phyloP scores from a whole-genome alignment of 1,140 invertebrate genomes.

The Apocrypta bakeri region DNA sequence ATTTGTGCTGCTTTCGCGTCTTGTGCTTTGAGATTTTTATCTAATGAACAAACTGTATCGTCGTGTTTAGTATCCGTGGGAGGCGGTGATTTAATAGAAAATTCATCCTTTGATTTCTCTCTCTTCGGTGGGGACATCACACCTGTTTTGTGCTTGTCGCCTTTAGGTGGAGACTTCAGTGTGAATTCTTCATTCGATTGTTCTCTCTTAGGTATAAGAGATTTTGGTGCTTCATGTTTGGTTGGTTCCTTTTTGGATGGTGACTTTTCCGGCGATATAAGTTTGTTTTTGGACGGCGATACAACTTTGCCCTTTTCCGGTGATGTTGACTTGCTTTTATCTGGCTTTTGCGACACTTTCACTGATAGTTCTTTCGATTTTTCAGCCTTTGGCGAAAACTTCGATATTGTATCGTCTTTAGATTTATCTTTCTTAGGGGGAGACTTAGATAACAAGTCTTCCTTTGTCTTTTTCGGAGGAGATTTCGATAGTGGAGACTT shows the following conservation, averaged over 20 bases:
- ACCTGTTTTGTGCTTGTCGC: not conserved
- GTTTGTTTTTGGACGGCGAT: not conserved
- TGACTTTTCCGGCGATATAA: not conserved
- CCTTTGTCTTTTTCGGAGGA: slow-evolving; percentile 34
- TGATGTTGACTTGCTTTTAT: not conserved
- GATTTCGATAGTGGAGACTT: slow-evolving; percentile 28
- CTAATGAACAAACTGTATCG: not conserved
- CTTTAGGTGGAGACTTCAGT: slow-evolving; percentile 4
- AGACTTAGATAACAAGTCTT: not conserved
- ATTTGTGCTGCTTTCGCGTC: not conserved
- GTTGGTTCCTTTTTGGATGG: not conserved
- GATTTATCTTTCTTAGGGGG: slow-evolving; percentile 33
- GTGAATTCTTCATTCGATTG: slow-evolving; percentile 41
- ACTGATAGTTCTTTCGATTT: slow-evolving; percentile 21
- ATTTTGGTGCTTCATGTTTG: not conserved
- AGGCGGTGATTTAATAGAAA: slow-evolving; percentile 4
- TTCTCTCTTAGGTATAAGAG: not conserved
- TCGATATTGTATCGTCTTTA: slow-evolving; percentile 40
- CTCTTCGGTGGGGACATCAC: not conserved
- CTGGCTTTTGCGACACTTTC: slow-evolving; percentile 16
- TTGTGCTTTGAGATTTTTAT: not conserved
- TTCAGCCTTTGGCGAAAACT: slow-evolving; percentile 27
- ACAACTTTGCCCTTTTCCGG: not conserved
- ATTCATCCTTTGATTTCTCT: slow-evolving; percentile 25
- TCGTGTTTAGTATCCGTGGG: not conserved